Evolutionary conservation across 2,113 vertebrate genomes (phyloP).

Genomic region (Pseudorectes ferrugineus): DNA sequence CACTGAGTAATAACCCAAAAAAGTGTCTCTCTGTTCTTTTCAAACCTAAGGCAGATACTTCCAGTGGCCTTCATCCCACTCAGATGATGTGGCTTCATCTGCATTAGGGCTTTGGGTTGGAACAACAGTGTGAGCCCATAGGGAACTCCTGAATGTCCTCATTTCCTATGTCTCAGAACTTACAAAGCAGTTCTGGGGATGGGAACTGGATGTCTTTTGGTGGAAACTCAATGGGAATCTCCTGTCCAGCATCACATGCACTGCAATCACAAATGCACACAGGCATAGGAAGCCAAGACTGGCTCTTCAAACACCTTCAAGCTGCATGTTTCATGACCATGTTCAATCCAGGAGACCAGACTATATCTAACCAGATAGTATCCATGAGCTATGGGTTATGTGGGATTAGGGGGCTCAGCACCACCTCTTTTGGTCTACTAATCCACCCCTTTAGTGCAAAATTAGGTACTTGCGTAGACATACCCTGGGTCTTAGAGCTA

Average conservation of each 20-base stretch:
- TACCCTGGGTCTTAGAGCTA: not conserved
- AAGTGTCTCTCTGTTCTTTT: not conserved
- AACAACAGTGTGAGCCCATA: not conserved
- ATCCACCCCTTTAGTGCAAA: not conserved
- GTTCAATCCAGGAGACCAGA: not conserved
- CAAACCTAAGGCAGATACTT: not conserved
- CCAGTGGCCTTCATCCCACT: not conserved
- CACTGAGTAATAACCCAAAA: not conserved
- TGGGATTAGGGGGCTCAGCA: not conserved
- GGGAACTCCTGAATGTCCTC: not conserved
- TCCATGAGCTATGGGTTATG: not conserved
- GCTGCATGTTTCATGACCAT: not conserved
- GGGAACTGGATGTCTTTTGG: not conserved
- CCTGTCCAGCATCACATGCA: accelerated
- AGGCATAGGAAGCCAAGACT: not conserved
- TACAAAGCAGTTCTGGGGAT: not conserved
- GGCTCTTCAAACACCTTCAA: not conserved
- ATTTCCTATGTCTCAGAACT: not conserved
- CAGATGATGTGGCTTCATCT: not conserved
- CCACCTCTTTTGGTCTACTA: not conserved
- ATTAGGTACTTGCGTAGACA: not conserved
- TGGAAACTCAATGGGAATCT: not conserved
- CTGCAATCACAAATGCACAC: not conserved
- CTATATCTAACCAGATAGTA: not conserved
- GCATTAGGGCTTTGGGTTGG: not conserved